Evolutionary conservation across 2,797 vertebrate species (phyloP).

Genomic region (Neosilurus mollespiculum): DNA sequence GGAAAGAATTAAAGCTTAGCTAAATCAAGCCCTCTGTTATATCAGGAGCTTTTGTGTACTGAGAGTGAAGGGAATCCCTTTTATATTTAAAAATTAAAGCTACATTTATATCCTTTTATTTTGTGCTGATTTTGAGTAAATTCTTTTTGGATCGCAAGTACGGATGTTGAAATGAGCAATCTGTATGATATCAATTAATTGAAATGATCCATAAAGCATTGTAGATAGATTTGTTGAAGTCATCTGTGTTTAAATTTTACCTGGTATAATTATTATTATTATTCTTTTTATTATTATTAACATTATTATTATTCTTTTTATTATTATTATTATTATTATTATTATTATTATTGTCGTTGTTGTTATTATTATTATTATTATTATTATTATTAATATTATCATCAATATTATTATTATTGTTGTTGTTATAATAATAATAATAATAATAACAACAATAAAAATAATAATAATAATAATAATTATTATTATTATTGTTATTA

Average conservation of each 20-base stretch:
- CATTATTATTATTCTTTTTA: too few species aligned
- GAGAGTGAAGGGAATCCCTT: not conserved
- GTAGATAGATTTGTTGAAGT: too few species aligned
- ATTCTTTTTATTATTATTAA: too few species aligned
- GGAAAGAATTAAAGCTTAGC: conserved; percentile 20
- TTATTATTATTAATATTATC: not conserved
- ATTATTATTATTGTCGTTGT: not conserved
- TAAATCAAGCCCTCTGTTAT: not conserved
- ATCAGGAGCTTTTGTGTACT: not conserved
- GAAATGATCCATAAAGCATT: too few species aligned
- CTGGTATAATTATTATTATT: too few species aligned
- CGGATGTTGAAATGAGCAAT: not conserved
- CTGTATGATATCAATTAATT: not conserved
- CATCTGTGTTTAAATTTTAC: too few species aligned
- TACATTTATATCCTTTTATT: not conserved
- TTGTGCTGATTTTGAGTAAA: not conserved
- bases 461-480: too few species aligned
- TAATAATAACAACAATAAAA: too few species aligned
- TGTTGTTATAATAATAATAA: too few species aligned
- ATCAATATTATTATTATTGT: not conserved
- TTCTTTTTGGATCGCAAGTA: not conserved
- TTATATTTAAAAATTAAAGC: not conserved
- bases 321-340: too few species aligned
- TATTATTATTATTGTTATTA: not conserved
- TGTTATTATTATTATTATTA: too few species aligned